Base-by-base conservation (phyloP, 2,113 vertebrate genomes). In the Vulpes lagopus region DNA sequence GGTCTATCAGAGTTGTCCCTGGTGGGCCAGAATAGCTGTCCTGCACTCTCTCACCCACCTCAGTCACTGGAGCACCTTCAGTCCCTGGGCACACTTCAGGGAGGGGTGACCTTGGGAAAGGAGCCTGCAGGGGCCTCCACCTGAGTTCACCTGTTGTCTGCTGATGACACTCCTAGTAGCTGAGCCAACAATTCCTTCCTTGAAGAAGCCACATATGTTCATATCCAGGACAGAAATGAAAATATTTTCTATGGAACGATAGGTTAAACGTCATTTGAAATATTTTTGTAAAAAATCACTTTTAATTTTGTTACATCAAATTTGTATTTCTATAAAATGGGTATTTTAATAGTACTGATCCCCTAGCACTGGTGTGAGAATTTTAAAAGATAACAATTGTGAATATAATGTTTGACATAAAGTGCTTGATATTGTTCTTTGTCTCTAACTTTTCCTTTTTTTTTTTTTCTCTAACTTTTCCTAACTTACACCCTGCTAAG, bases 321-420 rank as follows among this genome's bases (percentile, higher is more conserved):
- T 89, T 51, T 74, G 74, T 62, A 74, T 83, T 91, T 87, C 86
- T 73, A 43, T 49, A 84, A 71, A 89, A 67, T 53, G 20, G 14
- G 27, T 4, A 49, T 79, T 91, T 88, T 9, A 85, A 59, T 8
- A 79, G 43, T 35, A 57, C 22, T 60, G 51, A 22, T 82, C 12
- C 73, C 69, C 38, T 0, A 88, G 30, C 5, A 5, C 35, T 67
- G 35, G 20, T 35, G 49, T 59, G 32, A 62, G 25, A 38, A n/a
- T 82, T 64, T 62, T n/a, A 32, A 23, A 57, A 64, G 60, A 51
- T 67, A 57, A 59, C 43, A 27, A 16, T 1, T 14, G 10, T 11
- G 76, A 90, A 53, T 0, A 38, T n/a, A 71, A 27, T n/a, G n/a
- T 23, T 32, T 60, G 15, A 10, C 25, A 30, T n/a, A 17, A 80